Base-by-base conservation (phyloP, 2,888 invertebrate species). In the Dysmachus trigonus region DNA sequence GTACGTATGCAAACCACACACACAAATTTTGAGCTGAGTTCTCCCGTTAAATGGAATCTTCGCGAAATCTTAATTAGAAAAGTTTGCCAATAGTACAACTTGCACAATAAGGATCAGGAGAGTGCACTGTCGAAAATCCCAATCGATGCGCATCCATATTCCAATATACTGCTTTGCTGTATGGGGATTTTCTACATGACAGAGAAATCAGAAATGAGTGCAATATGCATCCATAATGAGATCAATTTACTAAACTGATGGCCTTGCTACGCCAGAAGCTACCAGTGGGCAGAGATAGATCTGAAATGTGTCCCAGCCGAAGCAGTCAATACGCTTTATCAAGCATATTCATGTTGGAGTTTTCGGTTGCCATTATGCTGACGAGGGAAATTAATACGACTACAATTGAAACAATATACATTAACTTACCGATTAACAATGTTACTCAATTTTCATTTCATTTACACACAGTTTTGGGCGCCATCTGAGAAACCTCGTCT, bases 161-260 rank as follows among this genome's bases (percentile, higher is more conserved):
- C 6, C 18, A 53, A 22, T 1, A 53, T 7, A 22, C 5, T 31
- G 5, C n/a, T 30, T 81, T 18, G 35, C 31, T 30, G 51, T 27
- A 81, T n/a, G n/a, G 31, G 27, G 33, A 51, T 53, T 81, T n/a
- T 31, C 53, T 81, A 30, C 8, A 31, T 22, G 18, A 31, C 7
- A 81, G 18, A 81, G 81, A 51, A 81, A 30, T 81, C 53, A 81
- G 71, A 71, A 83, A 71, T 38, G 31, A 35, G 41, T 72, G 83
- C 83, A 83, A 83, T 83, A 72, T 83, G 83, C 71, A 83, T 83
- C 41, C 30, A 8, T 83, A 83, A 83, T 83, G 41, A 83, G 83
- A 71, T 83, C 83, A 72, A 83, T 83, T 83, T 83, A 27, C 71
- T 10, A 35, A 38, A 71, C 72, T 71, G 83, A 72, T 83, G 71